phyloP scores from a whole-genome alignment of 1,140 invertebrate species.

The Thaumatotibia leucotreta region DNA sequence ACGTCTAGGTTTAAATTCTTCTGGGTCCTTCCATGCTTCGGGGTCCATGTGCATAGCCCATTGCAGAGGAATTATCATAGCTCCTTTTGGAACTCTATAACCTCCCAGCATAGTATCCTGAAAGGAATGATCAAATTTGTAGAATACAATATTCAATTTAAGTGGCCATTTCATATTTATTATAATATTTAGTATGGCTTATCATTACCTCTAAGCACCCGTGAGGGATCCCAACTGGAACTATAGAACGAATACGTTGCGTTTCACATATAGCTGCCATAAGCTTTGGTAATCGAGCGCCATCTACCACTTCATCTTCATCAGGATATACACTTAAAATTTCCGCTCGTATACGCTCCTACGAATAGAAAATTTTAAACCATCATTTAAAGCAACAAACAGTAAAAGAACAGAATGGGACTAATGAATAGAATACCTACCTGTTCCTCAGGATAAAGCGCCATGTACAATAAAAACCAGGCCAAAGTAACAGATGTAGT shows the following conservation, averaged over 20 bases:
- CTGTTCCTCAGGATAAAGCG: conserved; percentile 83
- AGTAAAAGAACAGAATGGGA: not conserved
- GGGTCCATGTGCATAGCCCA: conserved; percentile 91
- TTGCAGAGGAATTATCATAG: conserved; percentile 84
- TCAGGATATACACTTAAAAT: conserved; percentile 51
- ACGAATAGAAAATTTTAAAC: not conserved
- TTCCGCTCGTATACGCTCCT: conserved; percentile 63
- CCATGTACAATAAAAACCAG: conserved; percentile 92
- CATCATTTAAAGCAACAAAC: not conserved
- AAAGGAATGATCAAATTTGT: conserved; percentile 15
- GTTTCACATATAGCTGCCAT: conserved; percentile 81
- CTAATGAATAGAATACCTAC: conserved; percentile 38
- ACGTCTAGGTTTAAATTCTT: conserved; percentile 83
- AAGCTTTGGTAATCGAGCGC: conserved; percentile 45
- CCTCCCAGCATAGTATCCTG: conserved; percentile 80
- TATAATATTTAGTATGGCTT: too few species aligned
- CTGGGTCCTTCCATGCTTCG: conserved; percentile 83
- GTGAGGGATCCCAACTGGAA: conserved; percentile 90
- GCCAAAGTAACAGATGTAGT: conserved; percentile 90
- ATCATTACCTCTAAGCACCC: conserved; percentile 82
- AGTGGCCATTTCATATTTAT: too few species aligned
- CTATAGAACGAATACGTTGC: conserved; percentile 86
- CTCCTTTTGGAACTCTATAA: conserved; percentile 78
- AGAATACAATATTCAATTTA: too few species aligned
- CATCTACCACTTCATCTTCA: conserved; percentile 47